These are phyloP conservation scores for Peromyscus aztecus DNA, from an alignment of 2,797 vertebrate genomes.

Conservation along the genomic window DNA sequence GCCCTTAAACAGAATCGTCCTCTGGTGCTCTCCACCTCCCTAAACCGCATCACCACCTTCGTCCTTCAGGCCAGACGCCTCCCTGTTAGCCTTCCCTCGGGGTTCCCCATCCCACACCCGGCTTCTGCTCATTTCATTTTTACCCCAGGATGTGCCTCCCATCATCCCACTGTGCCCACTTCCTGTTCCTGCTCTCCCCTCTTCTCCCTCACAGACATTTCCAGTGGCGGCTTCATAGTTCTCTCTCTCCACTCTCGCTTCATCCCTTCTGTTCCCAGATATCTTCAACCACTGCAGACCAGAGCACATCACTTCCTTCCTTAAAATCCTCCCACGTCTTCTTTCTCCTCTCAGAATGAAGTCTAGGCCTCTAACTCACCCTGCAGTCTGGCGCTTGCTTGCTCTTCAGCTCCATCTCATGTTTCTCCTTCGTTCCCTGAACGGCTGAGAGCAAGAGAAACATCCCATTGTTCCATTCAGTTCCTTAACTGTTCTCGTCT, in stretches of 20 bases:
- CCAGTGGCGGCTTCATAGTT: not conserved
- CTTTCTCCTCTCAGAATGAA: not conserved
- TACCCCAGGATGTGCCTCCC: too few species aligned
- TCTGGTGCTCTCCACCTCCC: not conserved
- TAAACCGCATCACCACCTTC: not conserved
- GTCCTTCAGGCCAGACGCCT: not conserved
- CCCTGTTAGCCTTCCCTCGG: not conserved
- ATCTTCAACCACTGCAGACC: not conserved
- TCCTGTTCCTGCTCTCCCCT: not conserved
- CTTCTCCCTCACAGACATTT: not conserved
- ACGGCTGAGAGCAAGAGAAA: not conserved
- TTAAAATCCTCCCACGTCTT: not conserved
- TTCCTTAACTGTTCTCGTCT: not conserved
- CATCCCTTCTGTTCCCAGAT: not conserved
- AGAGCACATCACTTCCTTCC: not conserved
- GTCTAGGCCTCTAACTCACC: not conserved
- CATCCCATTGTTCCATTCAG: not conserved
- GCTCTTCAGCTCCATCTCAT: not conserved
- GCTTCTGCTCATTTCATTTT: not conserved
- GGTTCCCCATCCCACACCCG: not conserved
- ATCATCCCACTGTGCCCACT: not conserved
- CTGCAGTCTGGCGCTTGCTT: not conserved
- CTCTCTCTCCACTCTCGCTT: too few species aligned
- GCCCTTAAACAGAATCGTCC: not conserved
- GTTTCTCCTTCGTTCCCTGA: not conserved